Conservation (phyloP, 2,888 invertebrate genomes). For the Ormia ochracea region DNA sequence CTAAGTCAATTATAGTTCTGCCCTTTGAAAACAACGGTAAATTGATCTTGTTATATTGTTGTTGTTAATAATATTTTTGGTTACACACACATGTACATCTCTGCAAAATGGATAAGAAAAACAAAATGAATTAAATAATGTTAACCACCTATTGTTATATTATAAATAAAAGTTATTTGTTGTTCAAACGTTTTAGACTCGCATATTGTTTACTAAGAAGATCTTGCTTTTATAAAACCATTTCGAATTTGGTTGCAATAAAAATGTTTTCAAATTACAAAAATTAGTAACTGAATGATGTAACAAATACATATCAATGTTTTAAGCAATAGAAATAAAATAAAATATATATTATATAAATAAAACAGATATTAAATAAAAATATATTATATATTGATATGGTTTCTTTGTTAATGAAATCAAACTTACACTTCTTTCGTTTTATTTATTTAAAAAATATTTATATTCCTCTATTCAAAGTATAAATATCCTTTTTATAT, state of each 20-base stretch:
- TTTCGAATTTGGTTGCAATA: conserved; percentile 33
- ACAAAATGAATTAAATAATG: conserved; percentile 20
- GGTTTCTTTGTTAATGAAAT: conserved; percentile 75
- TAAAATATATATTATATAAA: conserved; percentile 27
- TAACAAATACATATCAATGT: conserved; percentile 63
- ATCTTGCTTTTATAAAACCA: conserved; percentile 25
- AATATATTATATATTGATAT: conserved; percentile 74
- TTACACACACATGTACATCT: not conserved
- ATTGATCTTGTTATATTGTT: not conserved
- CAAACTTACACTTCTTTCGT: conserved; percentile 26
- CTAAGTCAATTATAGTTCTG: conserved; percentile 41
- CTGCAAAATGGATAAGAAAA: not conserved
- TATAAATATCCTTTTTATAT: too few relatives aligned
- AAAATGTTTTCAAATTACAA: not conserved
- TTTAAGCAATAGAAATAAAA: conserved; percentile 46
- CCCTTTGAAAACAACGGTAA: not conserved
- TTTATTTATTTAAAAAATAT: conserved; percentile 28
- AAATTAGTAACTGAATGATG: conserved; percentile 55
- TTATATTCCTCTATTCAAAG: too few relatives aligned
- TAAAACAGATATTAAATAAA: conserved; percentile 69
- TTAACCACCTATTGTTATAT: conserved; percentile 57
- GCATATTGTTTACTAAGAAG: conserved; percentile 1
- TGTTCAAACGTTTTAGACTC: conserved; percentile 23
- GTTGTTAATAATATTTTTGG: conserved; percentile 31
- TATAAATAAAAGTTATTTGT: conserved; percentile 40